Evolutionary conservation across 2,797 vertebrate species (phyloP).

Genomic region (Novumbra hubbsi): DNA sequence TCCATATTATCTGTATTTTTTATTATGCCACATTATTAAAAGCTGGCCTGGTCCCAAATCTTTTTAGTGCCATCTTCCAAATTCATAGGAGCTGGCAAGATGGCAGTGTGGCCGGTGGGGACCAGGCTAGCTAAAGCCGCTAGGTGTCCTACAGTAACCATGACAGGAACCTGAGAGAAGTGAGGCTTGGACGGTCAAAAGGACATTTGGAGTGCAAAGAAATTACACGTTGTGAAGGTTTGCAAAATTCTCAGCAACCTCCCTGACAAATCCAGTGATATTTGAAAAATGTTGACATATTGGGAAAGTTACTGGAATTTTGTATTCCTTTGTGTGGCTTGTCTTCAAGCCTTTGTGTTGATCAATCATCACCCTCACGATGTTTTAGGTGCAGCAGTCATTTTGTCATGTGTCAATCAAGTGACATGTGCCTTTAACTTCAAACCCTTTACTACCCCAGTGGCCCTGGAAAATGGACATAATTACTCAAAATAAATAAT

Average conservation of each 20-base stretch:
- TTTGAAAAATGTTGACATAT: slow-evolving; percentile 2
- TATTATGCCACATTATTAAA: neutral
- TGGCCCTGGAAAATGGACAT: too few species aligned
- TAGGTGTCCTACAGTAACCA: neutral
- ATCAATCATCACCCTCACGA: slow-evolving; percentile 32
- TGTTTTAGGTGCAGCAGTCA: slow-evolving; percentile 48
- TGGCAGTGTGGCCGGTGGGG: too few species aligned
- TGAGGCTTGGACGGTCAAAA: neutral
- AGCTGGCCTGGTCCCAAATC: neutral
- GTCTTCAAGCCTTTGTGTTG: slow-evolving; percentile 28
- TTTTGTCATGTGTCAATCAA: slow-evolving; percentile 38
- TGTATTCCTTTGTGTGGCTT: slow-evolving; percentile 25
- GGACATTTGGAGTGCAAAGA: slow-evolving; percentile 8
- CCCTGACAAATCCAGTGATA: neutral
- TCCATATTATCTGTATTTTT: neutral
- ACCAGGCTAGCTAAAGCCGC: neutral
- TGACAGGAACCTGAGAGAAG: slow-evolving; percentile 3
- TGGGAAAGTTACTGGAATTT: neutral
- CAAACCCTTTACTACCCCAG: slow-evolving; percentile 13
- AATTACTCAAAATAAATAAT: neutral
- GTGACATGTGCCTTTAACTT: slow-evolving; percentile 62
- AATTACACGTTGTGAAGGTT: too few species aligned
- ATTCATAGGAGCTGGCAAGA: neutral
- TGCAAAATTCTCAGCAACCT: too few species aligned
- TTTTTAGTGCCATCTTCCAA: neutral